These are phyloP conservation scores for Eulemur macaco DNA, from an alignment of 2,113 vertebrate genomes.

Conservation along the genomic window DNA sequence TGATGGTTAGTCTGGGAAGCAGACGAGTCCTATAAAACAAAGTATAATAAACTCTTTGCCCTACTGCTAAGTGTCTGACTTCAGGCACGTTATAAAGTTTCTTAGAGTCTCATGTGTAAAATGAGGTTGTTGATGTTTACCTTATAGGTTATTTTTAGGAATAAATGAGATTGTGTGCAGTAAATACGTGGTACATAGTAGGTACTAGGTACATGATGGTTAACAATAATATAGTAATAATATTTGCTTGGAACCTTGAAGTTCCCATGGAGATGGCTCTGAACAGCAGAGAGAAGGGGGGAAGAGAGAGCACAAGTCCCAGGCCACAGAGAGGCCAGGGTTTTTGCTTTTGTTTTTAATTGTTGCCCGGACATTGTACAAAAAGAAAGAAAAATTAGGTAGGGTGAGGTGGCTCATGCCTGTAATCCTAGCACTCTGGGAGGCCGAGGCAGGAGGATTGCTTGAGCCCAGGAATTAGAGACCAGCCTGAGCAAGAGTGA, in stretches of 20 bases:
- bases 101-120: not conserved
- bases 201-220: not conserved
- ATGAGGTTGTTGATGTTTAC: not conserved
- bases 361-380: not conserved
- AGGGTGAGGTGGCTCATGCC: no score
- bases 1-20: not conserved
- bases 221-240: not conserved
- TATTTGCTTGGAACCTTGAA: not conserved
- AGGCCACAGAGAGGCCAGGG: not conserved
- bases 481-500: no score
- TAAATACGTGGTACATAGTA: not conserved
- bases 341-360: slow-evolving; percentile 40
- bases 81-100: not conserved
- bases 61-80: not conserved
- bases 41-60: not conserved
- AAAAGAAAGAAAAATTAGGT: not conserved
- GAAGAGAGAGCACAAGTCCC: not conserved
- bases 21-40: not conserved
- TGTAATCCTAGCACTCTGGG: no score
- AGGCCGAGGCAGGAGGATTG: no score
- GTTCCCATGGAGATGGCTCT: not conserved
- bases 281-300: not conserved
- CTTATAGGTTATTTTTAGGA: slow-evolving; percentile 35
- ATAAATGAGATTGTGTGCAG: not conserved
- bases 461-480: no score